These are phyloP conservation scores for Microtus californicus DNA, from an alignment of 2,797 vertebrate genomes.

Conservation along the genomic window DNA sequence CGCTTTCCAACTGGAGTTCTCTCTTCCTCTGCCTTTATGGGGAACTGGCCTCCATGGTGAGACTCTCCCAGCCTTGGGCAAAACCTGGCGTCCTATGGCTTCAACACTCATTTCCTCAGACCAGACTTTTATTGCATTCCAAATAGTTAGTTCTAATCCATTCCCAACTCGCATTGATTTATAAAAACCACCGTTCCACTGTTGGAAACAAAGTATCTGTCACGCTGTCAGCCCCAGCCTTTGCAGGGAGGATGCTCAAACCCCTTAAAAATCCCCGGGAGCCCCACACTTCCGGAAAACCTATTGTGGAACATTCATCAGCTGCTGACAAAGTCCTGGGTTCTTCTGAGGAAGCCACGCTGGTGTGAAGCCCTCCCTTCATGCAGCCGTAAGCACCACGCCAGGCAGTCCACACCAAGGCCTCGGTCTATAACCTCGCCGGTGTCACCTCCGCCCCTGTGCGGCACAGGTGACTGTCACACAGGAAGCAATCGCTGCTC, in stretches of 20 bases:
- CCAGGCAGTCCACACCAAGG: background rate
- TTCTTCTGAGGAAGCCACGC: background rate
- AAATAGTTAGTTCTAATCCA: constrained; percentile 6
- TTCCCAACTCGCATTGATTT: background rate
- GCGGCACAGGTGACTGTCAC: background rate
- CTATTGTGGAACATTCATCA: background rate
- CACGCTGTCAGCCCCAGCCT: background rate
- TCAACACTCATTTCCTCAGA: background rate
- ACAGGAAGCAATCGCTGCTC: background rate
- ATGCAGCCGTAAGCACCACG: too few relatives aligned
- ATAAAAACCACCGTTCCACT: constrained; percentile 2
- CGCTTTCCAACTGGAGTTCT: constrained; percentile 33
- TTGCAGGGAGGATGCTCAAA: background rate
- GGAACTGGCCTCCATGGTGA: background rate
- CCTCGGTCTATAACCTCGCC: background rate
- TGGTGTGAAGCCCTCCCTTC: background rate
- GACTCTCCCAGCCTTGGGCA: rapidly evolving
- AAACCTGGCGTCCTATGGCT: background rate
- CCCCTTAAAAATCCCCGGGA: background rate
- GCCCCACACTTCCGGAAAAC: background rate
- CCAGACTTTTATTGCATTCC: background rate
- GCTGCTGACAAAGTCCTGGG: too few relatives aligned
- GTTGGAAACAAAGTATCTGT: background rate
- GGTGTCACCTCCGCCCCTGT: background rate
- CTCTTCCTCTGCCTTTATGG: background rate